Conservation (phyloP, 1,140 invertebrate species). For the Drosophila ohnishii region DNA sequence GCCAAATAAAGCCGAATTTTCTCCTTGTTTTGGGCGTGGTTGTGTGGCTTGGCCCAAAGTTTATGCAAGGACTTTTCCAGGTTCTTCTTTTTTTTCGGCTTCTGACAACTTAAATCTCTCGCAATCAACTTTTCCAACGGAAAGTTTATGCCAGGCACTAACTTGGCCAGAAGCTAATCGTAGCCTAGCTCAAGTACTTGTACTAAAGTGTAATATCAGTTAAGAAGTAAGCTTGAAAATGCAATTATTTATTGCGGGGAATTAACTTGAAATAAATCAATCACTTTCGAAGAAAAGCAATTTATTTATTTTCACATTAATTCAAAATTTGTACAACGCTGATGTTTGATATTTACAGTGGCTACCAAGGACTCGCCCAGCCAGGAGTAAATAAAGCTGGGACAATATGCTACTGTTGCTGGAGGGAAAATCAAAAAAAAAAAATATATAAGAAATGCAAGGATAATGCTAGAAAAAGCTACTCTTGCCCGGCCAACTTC, state of each 20-base stretch:
- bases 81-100: slow-evolving; percentile 9
- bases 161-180: slow-evolving; percentile 11
- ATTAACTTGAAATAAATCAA: not conserved
- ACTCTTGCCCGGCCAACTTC: not conserved
- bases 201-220: too few relatives aligned
- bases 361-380: not conserved
- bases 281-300: not conserved
- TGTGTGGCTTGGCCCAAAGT: slow-evolving; percentile 16
- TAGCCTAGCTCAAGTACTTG: not conserved
- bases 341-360: slow-evolving; percentile 6
- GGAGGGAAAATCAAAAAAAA: too few relatives aligned
- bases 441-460: not conserved
- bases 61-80: slow-evolving; percentile 31
- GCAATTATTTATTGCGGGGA: too few relatives aligned
- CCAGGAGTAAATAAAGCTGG: slow-evolving; percentile 5
- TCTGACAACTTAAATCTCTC: slow-evolving; percentile 21
- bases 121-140: slow-evolving; percentile 34
- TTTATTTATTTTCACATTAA: slow-evolving; percentile 10
- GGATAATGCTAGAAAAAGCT: slow-evolving; percentile 26
- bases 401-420: not conserved
- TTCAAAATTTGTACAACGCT: not conserved
- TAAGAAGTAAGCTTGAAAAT: not conserved
- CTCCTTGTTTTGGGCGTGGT: not conserved
- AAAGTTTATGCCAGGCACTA: slow-evolving; percentile 34
- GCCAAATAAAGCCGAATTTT: not conserved